Evolutionary conservation across 2,888 invertebrate genomes (phyloP).

Genomic region (Drosophila pseudotakahashii): DNA sequence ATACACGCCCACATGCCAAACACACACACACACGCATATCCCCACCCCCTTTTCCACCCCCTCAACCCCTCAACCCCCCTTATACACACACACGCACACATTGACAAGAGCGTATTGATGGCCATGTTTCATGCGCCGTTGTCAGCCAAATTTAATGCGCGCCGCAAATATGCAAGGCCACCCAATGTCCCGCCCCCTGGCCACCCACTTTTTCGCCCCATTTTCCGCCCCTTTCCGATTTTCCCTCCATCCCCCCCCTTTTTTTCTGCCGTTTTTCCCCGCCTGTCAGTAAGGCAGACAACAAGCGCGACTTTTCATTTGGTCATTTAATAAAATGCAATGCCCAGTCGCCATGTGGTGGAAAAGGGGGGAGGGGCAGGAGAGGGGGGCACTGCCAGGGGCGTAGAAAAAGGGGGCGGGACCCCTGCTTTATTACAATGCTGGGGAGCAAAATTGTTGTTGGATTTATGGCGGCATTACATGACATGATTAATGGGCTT

Average conservation of each 20-base stretch:
- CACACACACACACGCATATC: conserved; percentile 22
- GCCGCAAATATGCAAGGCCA: conserved; percentile 73
- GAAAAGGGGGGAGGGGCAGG: background rate
- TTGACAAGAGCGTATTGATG: conserved; percentile 76
- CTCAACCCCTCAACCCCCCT: background rate
- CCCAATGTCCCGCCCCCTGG: conserved; percentile 12
- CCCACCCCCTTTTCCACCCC: background rate
- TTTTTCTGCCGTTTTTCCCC: conserved; percentile 1
- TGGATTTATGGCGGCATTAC: conserved; percentile 82
- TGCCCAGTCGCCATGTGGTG: conserved; percentile 48
- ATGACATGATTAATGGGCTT: conserved; percentile 80
- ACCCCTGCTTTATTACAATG: conserved; percentile 47
- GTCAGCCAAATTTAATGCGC: conserved; percentile 79
- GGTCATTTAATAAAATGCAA: conserved; percentile 80
- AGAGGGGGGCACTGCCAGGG: background rate
- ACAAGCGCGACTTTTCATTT: conserved; percentile 80
- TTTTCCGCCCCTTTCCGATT: conserved; percentile 1
- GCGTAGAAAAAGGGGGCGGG: background rate
- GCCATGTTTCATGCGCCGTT: conserved; percentile 80
- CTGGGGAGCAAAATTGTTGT: conserved; percentile 69
- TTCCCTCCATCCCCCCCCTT: background rate
- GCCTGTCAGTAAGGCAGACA: conserved; percentile 55
- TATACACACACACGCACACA: conserved; percentile 35
- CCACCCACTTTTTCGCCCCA: background rate
- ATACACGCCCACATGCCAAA: conserved; percentile 78